These are phyloP conservation scores for Girardia tigrina DNA, from an alignment of 2,888 invertebrate species.

Conservation along the genomic window DNA sequence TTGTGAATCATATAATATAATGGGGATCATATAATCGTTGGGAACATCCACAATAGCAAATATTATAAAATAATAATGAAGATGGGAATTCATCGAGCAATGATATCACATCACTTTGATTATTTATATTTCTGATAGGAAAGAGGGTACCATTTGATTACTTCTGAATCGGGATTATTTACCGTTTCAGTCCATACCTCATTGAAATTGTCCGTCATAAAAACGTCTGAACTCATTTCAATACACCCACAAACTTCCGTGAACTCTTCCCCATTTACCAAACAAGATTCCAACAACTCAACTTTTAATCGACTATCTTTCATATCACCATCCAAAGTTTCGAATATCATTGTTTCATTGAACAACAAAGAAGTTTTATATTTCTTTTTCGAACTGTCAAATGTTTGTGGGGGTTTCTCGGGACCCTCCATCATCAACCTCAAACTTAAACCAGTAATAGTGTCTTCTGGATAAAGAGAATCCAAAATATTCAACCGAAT, in stretches of 20 bases:
- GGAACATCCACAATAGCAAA: too few relatives aligned
- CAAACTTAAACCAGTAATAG: neutral
- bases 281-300: neutral
- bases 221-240: neutral
- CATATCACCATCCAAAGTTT: neutral
- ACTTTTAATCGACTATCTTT: neutral
- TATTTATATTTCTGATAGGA: conserved; percentile 7
- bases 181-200: neutral
- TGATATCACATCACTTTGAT: too few relatives aligned
- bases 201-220: neutral
- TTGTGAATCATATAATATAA: too few relatives aligned
- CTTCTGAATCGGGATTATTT: neutral
- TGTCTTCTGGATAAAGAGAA: neutral
- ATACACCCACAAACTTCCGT: neutral
- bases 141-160: neutral
- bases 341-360: neutral
- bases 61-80: too few relatives aligned
- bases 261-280: neutral
- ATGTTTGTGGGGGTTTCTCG: neutral
- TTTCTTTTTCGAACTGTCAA: neutral
- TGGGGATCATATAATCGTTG: too few relatives aligned
- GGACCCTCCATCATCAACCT: neutral
- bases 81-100: too few relatives aligned
- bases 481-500: neutral
- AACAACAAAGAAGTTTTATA: neutral